Conservation (phyloP, 2,797 vertebrate species). For the Scolopax rusticola region DNA sequence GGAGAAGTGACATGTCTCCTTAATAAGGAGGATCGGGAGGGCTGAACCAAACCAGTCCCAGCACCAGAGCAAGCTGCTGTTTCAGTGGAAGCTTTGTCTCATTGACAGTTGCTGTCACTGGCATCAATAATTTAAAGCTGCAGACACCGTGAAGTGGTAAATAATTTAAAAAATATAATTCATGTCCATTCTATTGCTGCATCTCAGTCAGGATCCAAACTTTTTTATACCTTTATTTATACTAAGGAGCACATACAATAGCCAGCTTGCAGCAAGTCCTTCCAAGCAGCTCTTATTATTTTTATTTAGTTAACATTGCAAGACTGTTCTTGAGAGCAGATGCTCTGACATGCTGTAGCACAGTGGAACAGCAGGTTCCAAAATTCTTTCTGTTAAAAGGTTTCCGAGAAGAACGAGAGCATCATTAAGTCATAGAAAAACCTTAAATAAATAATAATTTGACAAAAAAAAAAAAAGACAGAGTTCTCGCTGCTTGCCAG, state of each 20-base stretch:
- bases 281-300: not conserved
- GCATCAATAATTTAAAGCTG: constrained; percentile 72
- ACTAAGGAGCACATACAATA: not conserved
- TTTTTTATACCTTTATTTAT: constrained; percentile 21
- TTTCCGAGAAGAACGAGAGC: constrained; percentile 1
- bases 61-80: not conserved
- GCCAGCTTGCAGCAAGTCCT: not conserved
- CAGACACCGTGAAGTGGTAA: constrained; percentile 30
- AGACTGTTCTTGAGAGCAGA: not conserved
- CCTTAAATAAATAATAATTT: constrained; percentile 61
- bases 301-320: constrained; percentile 23
- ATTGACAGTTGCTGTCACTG: constrained; percentile 30
- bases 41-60: not conserved
- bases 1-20: not conserved
- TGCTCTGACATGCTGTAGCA: not conserved
- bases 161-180: constrained; percentile 72
- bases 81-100: constrained; percentile 55
- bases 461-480: not conserved
- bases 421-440: constrained; percentile 24
- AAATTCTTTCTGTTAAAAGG: constrained; percentile 27
- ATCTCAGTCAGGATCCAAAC: constrained; percentile 37
- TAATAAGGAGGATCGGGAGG: not conserved
- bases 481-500: not conserved
- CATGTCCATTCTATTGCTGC: not conserved
- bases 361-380: not conserved